Conservation (phyloP, 2,113 vertebrate species). For the Ammodramus savannarum region DNA sequence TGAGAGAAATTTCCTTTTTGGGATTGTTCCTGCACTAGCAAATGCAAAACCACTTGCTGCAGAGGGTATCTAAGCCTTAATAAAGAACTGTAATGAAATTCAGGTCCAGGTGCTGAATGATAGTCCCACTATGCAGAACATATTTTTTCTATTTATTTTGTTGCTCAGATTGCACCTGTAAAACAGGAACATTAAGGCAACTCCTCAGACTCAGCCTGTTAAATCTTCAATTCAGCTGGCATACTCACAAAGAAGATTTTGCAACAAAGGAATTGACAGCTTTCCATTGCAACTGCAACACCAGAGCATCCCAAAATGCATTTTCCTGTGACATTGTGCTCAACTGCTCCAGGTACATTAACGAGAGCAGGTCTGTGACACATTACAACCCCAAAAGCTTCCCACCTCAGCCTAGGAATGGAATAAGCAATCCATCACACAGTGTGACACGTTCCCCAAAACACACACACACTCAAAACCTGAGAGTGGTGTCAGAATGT, state of each 20-base stretch:
- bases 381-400: conserved; percentile 14
- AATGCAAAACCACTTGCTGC: neutral
- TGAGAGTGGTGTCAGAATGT: conserved; percentile 56
- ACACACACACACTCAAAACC: conserved; percentile 29
- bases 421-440: conserved; percentile 40
- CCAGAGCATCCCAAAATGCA: neutral
- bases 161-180: neutral
- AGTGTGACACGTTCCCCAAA: conserved; percentile 6
- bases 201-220: neutral
- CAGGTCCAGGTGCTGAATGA: neutral
- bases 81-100: neutral
- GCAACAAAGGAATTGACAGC: neutral
- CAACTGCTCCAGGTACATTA: neutral
- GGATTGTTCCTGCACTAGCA: neutral
- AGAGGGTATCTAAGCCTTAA: neutral
- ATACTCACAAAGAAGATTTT: neutral
- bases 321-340: neutral
- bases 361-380: neutral
- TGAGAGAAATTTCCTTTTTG: neutral
- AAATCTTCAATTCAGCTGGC: neutral
- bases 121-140: neutral
- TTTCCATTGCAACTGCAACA: neutral
- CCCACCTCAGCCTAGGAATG: conserved; percentile 23
- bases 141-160: neutral
- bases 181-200: neutral